Conservation (phyloP, 1,140 invertebrate genomes). For the Forficula auricularia region DNA sequence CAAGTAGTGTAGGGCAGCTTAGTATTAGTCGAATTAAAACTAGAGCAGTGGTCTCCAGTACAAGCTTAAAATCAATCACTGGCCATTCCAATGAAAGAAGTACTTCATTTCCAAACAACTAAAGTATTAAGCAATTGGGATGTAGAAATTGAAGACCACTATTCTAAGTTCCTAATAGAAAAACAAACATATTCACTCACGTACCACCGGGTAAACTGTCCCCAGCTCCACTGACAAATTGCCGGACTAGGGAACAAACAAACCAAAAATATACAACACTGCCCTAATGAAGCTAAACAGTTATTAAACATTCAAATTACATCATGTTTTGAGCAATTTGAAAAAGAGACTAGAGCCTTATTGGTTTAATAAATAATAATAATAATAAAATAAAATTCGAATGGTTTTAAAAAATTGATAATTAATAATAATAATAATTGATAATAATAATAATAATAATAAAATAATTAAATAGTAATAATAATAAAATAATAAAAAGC, state of each 20-base stretch:
- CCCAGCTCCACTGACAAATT: constrained; percentile 50
- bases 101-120: too few species aligned
- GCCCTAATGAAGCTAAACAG: constrained; percentile 29
- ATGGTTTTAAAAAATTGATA: not conserved
- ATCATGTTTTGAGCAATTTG: not conserved
- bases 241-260: constrained; percentile 42
- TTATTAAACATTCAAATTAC: constrained; percentile 26
- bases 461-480: constrained; percentile 9
- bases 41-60: constrained; percentile 14
- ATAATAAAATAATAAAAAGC: too few species aligned
- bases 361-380: constrained; percentile 5
- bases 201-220: constrained; percentile 46
- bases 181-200: constrained; percentile 26
- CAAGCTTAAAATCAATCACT: not conserved
- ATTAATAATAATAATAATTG: constrained; percentile 1
- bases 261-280: constrained; percentile 9
- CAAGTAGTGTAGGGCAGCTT: constrained; percentile 9
- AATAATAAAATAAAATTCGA: constrained; percentile 3
- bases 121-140: too few species aligned
- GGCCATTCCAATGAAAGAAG: too few species aligned
- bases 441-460: constrained; percentile 7
- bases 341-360: not conserved
- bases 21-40: constrained; percentile 6
- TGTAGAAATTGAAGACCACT: constrained; percentile 11
- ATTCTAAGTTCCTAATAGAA: constrained; percentile 14